phyloP scores from a whole-genome alignment of 2,888 invertebrate genomes.

The Dryobotodes eremita region DNA sequence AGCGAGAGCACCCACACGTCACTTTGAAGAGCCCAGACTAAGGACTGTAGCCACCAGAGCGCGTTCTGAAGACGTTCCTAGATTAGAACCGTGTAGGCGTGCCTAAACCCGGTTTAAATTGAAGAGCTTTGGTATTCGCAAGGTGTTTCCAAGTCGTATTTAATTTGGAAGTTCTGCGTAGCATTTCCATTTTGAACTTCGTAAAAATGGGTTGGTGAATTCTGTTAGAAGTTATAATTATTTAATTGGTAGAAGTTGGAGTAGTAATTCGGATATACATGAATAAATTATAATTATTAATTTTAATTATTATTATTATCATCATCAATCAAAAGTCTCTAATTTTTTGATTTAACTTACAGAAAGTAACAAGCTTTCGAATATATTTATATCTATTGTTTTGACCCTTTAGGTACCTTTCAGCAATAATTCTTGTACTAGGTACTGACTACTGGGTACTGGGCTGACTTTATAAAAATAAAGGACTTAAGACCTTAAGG shows the following conservation, averaged over 20 bases:
- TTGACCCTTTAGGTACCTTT: background rate
- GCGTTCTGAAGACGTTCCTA: conserved; percentile 62
- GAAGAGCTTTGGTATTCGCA: conserved; percentile 61
- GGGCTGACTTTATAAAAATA: background rate
- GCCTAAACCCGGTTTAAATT: conserved; percentile 68
- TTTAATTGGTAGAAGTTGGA: conserved; percentile 11
- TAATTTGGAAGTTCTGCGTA: conserved; percentile 64
- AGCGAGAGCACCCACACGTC: conserved; percentile 68
- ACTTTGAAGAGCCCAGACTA: conserved; percentile 59
- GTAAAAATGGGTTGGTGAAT: conserved; percentile 38
- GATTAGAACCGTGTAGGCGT: conserved; percentile 65
- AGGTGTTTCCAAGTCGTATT: conserved; percentile 54
- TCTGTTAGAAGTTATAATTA: conserved; percentile 7
- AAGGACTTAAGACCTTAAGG: no score
- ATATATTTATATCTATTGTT: background rate
- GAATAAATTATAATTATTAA: background rate
- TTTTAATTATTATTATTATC: background rate
- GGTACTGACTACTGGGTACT: no score
- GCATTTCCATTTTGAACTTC: conserved; percentile 51
- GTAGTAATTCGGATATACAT: background rate
- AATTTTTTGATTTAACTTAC: background rate
- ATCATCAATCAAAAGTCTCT: no score
- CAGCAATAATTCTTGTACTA: no score
- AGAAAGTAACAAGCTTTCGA: background rate
- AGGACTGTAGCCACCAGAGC: conserved; percentile 54